phyloP scores from a whole-genome alignment of 2,797 vertebrate species.

The Percopsis omiscomaycus region DNA sequence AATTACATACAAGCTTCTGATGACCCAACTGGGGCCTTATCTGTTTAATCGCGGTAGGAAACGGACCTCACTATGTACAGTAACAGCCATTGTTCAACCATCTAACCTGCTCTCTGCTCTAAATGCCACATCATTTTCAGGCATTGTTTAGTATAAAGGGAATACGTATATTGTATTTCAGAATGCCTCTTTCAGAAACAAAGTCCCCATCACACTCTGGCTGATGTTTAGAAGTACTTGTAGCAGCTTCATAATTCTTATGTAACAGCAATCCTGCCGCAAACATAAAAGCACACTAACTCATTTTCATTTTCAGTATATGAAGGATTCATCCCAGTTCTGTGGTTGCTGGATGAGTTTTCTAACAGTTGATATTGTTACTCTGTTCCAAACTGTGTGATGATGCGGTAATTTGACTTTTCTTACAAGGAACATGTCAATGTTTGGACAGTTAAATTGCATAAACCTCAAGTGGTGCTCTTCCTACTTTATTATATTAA shows the following conservation, averaged over 20 bases:
- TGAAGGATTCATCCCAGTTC: background rate
- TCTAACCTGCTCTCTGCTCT: slow-evolving; percentile 1
- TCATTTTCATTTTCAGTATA: too few species aligned
- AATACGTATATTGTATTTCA: too few species aligned
- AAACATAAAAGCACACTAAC: background rate
- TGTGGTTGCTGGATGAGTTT: background rate
- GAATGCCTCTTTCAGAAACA: too few species aligned
- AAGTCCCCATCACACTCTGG: too few species aligned
- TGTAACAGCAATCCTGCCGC: too few species aligned
- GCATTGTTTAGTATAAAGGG: too few species aligned
- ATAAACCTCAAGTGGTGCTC: background rate
- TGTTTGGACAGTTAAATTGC: background rate
- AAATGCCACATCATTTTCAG: too few species aligned
- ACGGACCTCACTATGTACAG: slow-evolving; percentile 4
- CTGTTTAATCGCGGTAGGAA: slow-evolving; percentile 44
- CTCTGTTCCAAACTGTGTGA: background rate
- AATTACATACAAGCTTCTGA: slow-evolving; percentile 25
- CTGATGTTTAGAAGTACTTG: too few species aligned
- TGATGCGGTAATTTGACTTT: background rate
- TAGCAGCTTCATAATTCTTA: too few species aligned
- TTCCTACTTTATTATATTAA: background rate
- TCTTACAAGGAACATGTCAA: background rate
- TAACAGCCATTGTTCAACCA: background rate
- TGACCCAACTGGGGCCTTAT: slow-evolving; percentile 47
- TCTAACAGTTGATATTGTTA: background rate